A percentile compares a stretch with the other conserved stretches of the same genome.
Conservation (phyloP, 2,888 invertebrate genomes). For the Biston stratarius region DNA sequence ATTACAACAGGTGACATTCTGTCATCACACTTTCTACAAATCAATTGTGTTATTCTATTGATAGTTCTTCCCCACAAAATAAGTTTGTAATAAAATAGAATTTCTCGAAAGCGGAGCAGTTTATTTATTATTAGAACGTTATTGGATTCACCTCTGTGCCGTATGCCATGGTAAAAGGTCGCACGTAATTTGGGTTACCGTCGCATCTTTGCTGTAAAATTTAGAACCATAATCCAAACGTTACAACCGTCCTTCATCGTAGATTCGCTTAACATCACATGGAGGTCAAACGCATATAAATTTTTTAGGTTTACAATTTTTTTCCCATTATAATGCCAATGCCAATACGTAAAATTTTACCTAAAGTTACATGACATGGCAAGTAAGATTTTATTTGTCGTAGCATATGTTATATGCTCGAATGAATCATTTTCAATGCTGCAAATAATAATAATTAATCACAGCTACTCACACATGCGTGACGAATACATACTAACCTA, state of each 20-base stretch:
- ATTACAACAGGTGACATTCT: too few species aligned
- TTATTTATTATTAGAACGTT: slow-evolving; percentile 55
- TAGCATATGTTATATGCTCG: slow-evolving; percentile 2
- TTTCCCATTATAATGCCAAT: too few species aligned
- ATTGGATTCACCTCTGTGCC: slow-evolving; percentile 59
- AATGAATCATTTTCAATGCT: slow-evolving; percentile 20
- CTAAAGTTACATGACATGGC: too few species aligned
- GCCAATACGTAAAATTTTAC: too few species aligned
- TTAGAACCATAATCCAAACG: slow-evolving; percentile 25
- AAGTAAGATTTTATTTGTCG: too few species aligned
- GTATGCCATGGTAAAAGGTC: slow-evolving; percentile 51
- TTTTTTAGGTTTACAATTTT: too few species aligned
- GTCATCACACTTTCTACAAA: neutral
- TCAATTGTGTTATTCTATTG: neutral
- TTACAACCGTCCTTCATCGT: too few species aligned
- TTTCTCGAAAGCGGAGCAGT: slow-evolving; percentile 35
- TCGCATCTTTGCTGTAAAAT: slow-evolving; percentile 38
- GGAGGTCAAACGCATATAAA: too few species aligned
- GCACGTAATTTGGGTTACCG: slow-evolving; percentile 23
- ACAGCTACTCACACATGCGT: too few species aligned
- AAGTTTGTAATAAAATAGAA: neutral
- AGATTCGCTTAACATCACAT: too few species aligned
- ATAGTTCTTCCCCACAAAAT: neutral
- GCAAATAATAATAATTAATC: slow-evolving; percentile 1
- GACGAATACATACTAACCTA: too few species aligned